Evolutionary conservation across 2,113 vertebrate genomes (phyloP), one percentile per base, ranked within the genome.

Genomic region (Bubo scandiacus): DNA sequence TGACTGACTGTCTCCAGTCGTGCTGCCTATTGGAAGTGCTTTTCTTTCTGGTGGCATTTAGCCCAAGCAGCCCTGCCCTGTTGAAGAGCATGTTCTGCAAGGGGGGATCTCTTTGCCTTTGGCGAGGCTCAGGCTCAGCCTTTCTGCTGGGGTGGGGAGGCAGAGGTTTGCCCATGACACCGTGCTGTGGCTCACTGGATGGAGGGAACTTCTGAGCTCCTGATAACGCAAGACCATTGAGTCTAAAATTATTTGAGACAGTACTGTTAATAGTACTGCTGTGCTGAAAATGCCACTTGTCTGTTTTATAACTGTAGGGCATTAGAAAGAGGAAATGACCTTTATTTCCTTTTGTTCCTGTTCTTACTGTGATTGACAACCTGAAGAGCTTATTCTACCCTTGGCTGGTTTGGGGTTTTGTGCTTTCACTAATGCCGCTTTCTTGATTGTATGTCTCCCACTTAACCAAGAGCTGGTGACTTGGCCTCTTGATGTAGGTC

Each of bases 291-390:
- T 93, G 42, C 34, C 29, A 16, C 16, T 81, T 73, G 29, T 78
- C 54, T 86, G 45, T 34, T 95, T 84, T 6, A 1, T 71, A 81
- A 23, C 38, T 59, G 32, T 43, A 71, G 47, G 47, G 51, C 51
- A 66, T 81, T 84, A 43, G 67, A 74, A 88, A 83, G 61, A 34
- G 80, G 61, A 71, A 90, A 57, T 79, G 49, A 91, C 36, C 43
- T 90, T 93, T 95, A 16, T 65, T 94, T 32, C n/a, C 25, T 91
- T 94, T 91, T 81, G 55, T 58, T 94, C 66, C 73, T 72, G 15
- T 77, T 87, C 58, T 80, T 86, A 42, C 15, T 47, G 27, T 74
- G 54, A 83, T 88, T 95, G 36, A 79, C 30, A 81, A 19, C 36
- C 57, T 92, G 77, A 92, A 93, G 91, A 86, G 40, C 78, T 78